Conservation (phyloP, 2,113 vertebrate genomes). For the Chaenocephalus aceratus region DNA sequence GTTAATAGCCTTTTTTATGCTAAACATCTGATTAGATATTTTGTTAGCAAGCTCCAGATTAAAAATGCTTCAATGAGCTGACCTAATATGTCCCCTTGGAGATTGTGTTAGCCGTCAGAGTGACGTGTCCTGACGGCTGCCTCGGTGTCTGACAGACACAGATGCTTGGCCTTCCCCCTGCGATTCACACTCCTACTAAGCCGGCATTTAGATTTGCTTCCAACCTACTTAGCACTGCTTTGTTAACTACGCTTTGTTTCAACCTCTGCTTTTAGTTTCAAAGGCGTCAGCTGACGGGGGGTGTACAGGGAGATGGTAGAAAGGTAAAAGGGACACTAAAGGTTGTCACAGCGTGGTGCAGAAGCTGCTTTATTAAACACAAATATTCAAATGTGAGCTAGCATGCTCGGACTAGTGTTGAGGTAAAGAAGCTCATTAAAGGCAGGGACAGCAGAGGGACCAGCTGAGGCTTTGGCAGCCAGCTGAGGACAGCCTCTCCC, state of each 20-base stretch:
- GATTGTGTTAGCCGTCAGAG: slow-evolving; percentile 83
- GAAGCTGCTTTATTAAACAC: slow-evolving; percentile 76
- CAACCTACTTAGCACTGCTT: slow-evolving; percentile 74
- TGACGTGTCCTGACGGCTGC: slow-evolving; percentile 88
- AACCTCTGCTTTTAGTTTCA: slow-evolving; percentile 77
- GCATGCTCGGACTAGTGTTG: slow-evolving; percentile 57
- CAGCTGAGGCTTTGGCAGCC: slow-evolving; percentile 84
- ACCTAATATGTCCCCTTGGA: slow-evolving; percentile 83
- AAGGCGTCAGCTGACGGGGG: slow-evolving; percentile 76
- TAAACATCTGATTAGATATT: slow-evolving; percentile 74
- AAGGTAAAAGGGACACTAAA: slow-evolving; percentile 58
- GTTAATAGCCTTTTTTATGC: slow-evolving; percentile 34
- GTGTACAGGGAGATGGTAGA: slow-evolving; percentile 62
- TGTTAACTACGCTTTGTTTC: slow-evolving; percentile 75
- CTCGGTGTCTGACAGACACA: slow-evolving; percentile 84
- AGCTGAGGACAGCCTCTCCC: slow-evolving; percentile 72
- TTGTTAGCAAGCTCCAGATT: slow-evolving; percentile 82
- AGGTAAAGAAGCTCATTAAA: slow-evolving; percentile 86
- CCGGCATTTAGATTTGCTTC: slow-evolving; percentile 83
- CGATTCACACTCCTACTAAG: slow-evolving; percentile 83
- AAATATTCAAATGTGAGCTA: slow-evolving; percentile 79
- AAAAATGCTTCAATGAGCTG: slow-evolving; percentile 84
- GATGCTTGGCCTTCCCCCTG: slow-evolving; percentile 82
- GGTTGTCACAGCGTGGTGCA: slow-evolving; percentile 52
- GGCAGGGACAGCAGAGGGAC: slow-evolving; percentile 68